These are phyloP conservation scores for Bombus picipes DNA, from an alignment of 1,140 invertebrate species.

Conservation along the genomic window DNA sequence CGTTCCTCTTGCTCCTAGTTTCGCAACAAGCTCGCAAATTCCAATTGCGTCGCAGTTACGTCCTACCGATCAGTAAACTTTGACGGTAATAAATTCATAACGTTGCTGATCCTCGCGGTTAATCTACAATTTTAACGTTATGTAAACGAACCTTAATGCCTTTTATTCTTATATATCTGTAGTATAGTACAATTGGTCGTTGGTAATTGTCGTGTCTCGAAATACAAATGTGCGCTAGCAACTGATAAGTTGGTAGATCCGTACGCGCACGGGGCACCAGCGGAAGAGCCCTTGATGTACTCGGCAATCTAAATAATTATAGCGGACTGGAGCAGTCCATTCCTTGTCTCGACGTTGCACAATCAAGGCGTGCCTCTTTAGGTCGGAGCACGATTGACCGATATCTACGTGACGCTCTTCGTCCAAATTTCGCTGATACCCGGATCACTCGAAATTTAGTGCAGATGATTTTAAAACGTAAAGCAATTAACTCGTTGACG, in stretches of 20 bases:
- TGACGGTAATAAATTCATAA: background rate
- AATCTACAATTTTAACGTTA: background rate
- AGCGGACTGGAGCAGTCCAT: constrained; percentile 44
- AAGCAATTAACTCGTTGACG: too few species aligned
- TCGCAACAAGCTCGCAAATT: background rate
- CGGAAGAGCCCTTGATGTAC: constrained; percentile 53
- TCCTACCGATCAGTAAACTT: background rate
- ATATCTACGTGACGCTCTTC: background rate
- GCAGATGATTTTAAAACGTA: too few species aligned
- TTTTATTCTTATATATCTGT: background rate
- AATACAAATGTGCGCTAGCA: background rate
- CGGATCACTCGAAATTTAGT: too few species aligned
- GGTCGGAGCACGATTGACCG: too few species aligned
- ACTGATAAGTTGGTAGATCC: background rate
- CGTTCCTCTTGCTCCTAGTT: too few species aligned
- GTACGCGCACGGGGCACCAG: background rate
- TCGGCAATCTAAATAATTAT: constrained; percentile 70
- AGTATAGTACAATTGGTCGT: background rate
- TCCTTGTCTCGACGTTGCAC: constrained; percentile 24
- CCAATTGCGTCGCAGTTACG: background rate
- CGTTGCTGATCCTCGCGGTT: background rate
- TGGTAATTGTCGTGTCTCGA: background rate
- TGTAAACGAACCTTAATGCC: background rate
- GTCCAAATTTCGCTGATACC: background rate
- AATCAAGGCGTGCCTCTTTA: background rate